These are phyloP conservation scores for Drosophila equinoxialis DNA, from an alignment of 1,140 invertebrate species.

Conservation along the genomic window DNA sequence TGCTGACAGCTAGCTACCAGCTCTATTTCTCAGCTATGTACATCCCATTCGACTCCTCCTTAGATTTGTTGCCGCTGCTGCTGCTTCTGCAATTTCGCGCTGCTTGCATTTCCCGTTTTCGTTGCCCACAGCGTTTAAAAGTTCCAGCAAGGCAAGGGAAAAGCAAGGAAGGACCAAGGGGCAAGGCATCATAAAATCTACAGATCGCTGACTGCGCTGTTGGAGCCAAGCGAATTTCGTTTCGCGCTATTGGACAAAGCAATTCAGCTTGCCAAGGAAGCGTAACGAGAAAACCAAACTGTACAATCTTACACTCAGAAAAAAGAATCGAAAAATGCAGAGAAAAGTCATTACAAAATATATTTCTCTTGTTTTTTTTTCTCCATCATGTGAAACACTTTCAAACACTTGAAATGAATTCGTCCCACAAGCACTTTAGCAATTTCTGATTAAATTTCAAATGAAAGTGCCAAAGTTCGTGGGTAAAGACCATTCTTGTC, in stretches of 20 bases:
- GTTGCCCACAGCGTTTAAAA: slow-evolving; percentile 53
- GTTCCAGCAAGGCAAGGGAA: slow-evolving; percentile 24
- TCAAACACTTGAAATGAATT: not conserved
- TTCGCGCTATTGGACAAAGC: slow-evolving; percentile 71
- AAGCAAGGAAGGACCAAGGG: not conserved
- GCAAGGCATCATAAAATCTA: slow-evolving; percentile 64
- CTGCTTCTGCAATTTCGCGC: slow-evolving; percentile 69
- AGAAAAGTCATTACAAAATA: slow-evolving; percentile 1
- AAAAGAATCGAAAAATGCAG: slow-evolving; percentile 24
- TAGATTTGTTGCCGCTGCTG: slow-evolving; percentile 28
- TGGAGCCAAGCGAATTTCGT: slow-evolving; percentile 71
- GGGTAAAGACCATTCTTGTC: not conserved
- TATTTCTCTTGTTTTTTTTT: not conserved
- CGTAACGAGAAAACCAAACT: slow-evolving; percentile 52
- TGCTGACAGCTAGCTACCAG: not conserved
- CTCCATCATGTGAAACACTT: not conserved
- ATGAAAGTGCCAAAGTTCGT: slow-evolving; percentile 41
- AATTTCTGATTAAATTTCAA: slow-evolving; percentile 54
- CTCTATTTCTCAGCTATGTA: not conserved
- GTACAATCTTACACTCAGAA: slow-evolving; percentile 51
- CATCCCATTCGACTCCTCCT: slow-evolving; percentile 20
- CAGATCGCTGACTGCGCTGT: slow-evolving; percentile 75
- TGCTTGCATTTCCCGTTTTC: slow-evolving; percentile 78
- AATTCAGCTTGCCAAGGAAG: slow-evolving; percentile 71
- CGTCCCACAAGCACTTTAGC: slow-evolving; percentile 27